Base-by-base conservation (phyloP, 2,888 invertebrate genomes). In the Amphipyra tragopoginis region DNA sequence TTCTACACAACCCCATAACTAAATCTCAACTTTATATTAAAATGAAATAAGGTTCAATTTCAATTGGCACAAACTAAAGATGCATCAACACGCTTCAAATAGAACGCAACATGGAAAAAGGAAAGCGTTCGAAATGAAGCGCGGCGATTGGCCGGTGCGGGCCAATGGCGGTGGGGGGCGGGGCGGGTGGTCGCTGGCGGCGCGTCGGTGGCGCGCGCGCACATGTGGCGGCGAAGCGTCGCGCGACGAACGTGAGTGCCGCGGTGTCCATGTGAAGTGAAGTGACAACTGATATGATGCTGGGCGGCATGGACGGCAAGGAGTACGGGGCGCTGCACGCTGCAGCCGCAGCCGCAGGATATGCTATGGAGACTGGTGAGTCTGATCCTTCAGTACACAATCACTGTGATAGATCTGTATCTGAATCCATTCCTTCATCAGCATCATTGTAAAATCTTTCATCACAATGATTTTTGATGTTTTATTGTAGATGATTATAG, bases 321-420 rank as follows among this genome's bases (percentile, higher is more conserved):
- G 94, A 94, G 87, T 94, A 93, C 87, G 93, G 94, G 69, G 93
- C 93, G 87, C 90, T 94, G 89, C 94, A 93, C 70, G 94, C 93
- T 21, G 93, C 93, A 51, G 93, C 93, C 62, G 93, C 93, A 60
- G 93, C 92, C 64, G 93, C 93, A 2, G 89, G 90, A 0, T 93
- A 93, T 83, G 84, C 93, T 42, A 93, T 93, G 93, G 93, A 93
- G 2, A 68, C 88, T 55, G 92, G 93, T 92, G 65, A 86, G 91
- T 83, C n/a, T 5, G 10, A n/a, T 2, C 7, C 39, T 21, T 3
- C 39, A 26, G 6, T 40, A 11, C n/a, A 10, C 2, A 5, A 5
- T 7, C 7, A 14, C 36, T 45, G 15, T 8, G n/a, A 56, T 15
- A 10, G n/a, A 26, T 7, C n/a, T 14, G 10, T 39, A 0, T 1